Base-by-base conservation (phyloP, 2,113 vertebrate species). In the Carassius auratus region DNA sequence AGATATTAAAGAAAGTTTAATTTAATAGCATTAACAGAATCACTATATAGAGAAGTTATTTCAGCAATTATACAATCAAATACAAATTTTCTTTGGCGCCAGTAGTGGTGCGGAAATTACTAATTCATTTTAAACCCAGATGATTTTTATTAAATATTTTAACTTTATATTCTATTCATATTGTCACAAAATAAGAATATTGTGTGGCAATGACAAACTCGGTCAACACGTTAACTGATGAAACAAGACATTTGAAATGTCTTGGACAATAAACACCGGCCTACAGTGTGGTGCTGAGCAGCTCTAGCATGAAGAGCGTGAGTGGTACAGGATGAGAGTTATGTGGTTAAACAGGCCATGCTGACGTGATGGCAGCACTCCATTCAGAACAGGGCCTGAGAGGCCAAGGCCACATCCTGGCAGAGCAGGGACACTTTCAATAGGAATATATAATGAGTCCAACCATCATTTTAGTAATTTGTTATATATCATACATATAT, bases 301-400 rank as follows among this genome's bases (percentile, higher is more conserved):
- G 15, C 61, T 81, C 55, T 81, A 62, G 78, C 61, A 17, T 69
- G 64, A 78, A 59, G 33, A 78, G 52, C 55, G 61, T 61, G 55
- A 78, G 76, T 52, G 5, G 12, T 21, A 36, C 73, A 57, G n/a
- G 15, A 50, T 64, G 76, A 68, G 33, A 21, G 55, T 73, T 82
- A 21, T 84, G 85, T 79, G 82, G 83, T 89, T 76, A 86, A 88
- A 66, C 77, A 66, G 84, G 88, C 85, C 85, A 86, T 76, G 78
- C 50, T 61, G 76, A 78, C n/a, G 77, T 71, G 61, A 71, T 84
- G 71, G 88, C 86, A 85, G 57, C n/a, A 81, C 50, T 84, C 88
- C 81, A 81, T 86, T 81, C 82, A 76, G 38, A 78, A 57, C 81
- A 86, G 68, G 86, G 76, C 81, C 80, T 15, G 62, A 5, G 83